Evolutionary conservation across 2,888 invertebrate genomes (phyloP).

Genomic region (Drosophila longiperda): DNA sequence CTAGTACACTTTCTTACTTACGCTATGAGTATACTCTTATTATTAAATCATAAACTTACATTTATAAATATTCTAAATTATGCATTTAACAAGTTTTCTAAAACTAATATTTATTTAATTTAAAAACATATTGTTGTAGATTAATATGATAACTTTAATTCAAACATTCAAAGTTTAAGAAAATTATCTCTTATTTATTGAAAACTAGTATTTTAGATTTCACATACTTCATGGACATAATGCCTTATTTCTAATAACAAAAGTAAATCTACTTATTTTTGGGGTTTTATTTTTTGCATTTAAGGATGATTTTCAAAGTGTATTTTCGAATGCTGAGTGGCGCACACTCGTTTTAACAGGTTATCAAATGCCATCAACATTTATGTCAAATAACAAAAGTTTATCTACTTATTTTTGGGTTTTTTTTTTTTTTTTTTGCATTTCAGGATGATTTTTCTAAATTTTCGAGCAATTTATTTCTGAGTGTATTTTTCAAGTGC

Average conservation of each 20-base stretch:
- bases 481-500: not conserved
- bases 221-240: not conserved
- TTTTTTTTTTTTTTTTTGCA: not conserved
- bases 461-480: not conserved
- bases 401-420: not conserved
- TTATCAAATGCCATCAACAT: not conserved
- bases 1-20: not conserved
- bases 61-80: not conserved
- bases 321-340: not conserved
- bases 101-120: not conserved
- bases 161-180: not conserved
- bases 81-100: not conserved
- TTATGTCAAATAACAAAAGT: not conserved
- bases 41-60: not conserved
- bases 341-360: not conserved
- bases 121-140: not conserved
- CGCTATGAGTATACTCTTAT: not conserved
- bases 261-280: not conserved
- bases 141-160: not conserved
- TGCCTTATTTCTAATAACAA: not conserved
- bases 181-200: not conserved
- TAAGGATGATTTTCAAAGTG: not conserved
- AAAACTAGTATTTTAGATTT: not conserved
- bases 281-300: not conserved
- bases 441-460: not conserved